Evolutionary conservation across 2,797 vertebrate genomes (phyloP).

Genomic region (Furcifer pardalis): DNA sequence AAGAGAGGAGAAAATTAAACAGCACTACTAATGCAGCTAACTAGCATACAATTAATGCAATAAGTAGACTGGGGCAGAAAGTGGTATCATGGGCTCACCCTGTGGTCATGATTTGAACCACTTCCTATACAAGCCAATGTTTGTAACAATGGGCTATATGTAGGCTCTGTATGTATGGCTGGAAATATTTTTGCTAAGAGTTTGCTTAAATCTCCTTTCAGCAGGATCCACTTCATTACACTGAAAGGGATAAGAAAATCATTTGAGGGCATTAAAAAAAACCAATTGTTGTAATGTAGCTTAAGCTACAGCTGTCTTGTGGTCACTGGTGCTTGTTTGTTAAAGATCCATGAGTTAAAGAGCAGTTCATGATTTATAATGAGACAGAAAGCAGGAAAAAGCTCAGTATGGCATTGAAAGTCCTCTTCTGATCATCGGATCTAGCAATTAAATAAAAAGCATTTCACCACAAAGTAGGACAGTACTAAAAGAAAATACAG

Average conservation of each 20-base stretch:
- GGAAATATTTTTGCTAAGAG: neutral
- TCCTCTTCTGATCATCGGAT: constrained; percentile 11
- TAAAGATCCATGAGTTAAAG: constrained; percentile 27
- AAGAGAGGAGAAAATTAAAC: no score
- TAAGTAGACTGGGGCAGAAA: neutral
- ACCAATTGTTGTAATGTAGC: neutral
- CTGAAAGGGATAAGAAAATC: neutral
- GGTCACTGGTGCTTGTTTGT: constrained; percentile 8
- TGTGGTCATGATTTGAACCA: no score
- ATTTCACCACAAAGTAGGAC: constrained; percentile 30
- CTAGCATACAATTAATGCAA: no score
- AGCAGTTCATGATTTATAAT: constrained; percentile 39
- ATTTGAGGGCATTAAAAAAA: no score
- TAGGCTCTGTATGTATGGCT: no score
- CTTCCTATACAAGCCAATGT: no score
- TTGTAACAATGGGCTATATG: no score
- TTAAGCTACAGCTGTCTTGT: neutral
- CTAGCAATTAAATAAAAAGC: constrained; percentile 8
- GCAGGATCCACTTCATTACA: neutral
- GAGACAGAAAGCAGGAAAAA: constrained; percentile 26
- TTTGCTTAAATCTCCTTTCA: neutral
- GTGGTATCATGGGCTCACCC: no score
- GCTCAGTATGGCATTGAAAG: constrained; percentile 27
- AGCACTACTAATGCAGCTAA: no score
- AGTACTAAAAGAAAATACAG: constrained; percentile 42